Base-by-base conservation (phyloP, 2,797 vertebrate species). In the Scyliorhinus canicula region DNA sequence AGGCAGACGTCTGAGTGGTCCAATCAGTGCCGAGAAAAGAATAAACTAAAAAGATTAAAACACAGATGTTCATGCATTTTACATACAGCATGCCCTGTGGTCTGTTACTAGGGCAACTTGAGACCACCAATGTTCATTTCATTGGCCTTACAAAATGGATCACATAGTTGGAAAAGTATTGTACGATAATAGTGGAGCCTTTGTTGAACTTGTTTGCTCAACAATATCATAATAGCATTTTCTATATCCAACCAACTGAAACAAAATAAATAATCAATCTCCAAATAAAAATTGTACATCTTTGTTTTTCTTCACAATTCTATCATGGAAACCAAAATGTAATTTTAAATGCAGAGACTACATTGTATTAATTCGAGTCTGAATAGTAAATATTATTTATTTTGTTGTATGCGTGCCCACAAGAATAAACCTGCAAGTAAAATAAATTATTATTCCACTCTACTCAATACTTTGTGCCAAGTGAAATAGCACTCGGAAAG, bases 71-170 rank as follows among this genome's bases (percentile, higher is more conserved):
- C 98, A 98, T 97, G 97, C 98, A 97, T 98, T 98, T 98, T 98
- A 98, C 97, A 98, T 97, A 98, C 97, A 97, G 97, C 96, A 97
- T 98, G 97, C 97, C 98, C 98, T 97, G 97, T 97, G 98, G 98
- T 98, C 97, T 0, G 98, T 99, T 98, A 98, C 98, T 98, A 98
- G 97, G 98, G 98, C 97, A 98, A 99, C 98, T 0, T 96, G 97
- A 98, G 98, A 98, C 98, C 98, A 98, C 98, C 98, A 97, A 98
- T 95, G 97, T 1, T 97, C 93, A 95, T 97, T 98, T 98, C 98
- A 98, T 98, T 98, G 98, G 98, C 98, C 98, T 98, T 98, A 98
- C 98, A 97, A 98, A 98, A 97, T 97, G 97, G 96, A 95, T 98
- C 98, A 98, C 96, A 71, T 96, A 97, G 97, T 97, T 96, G 96